Percentiles rank a stretch among this genome's conserved stretches.
phyloP scores from a whole-genome alignment of 2,888 invertebrate species.

The Epinotia bilunana region DNA sequence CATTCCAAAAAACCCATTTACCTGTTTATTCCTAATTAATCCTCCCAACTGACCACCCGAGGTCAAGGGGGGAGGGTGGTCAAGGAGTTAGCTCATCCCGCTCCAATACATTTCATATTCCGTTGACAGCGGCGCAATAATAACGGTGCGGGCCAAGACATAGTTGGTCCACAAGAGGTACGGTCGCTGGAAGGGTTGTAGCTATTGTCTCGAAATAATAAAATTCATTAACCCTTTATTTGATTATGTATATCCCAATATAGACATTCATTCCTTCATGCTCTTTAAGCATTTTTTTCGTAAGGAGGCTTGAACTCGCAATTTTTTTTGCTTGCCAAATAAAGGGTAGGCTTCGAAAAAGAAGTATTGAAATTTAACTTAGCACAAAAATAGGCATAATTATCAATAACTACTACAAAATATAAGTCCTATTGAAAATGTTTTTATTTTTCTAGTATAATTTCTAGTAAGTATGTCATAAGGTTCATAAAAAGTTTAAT shows the following conservation, averaged over 20 bases:
- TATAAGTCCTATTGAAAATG: too few species aligned
- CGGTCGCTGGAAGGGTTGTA: constrained; percentile 13
- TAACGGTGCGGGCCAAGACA: constrained; percentile 81
- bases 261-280: too few species aligned
- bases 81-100: constrained; percentile 80
- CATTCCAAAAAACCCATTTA: constrained; percentile 40
- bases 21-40: constrained; percentile 46
- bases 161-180: constrained; percentile 66
- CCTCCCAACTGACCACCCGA: constrained; percentile 65
- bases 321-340: too few species aligned
- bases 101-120: constrained; percentile 85
- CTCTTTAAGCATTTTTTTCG: too few species aligned
- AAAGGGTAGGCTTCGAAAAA: not conserved
- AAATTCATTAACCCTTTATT: not conserved
- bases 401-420: too few species aligned
- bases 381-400: not conserved
- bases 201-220: not conserved
- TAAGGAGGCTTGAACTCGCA: too few species aligned
- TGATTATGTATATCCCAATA: too few species aligned
- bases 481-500: too few species aligned
- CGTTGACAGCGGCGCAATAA: constrained; percentile 85
- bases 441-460: too few species aligned
- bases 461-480: too few species aligned
- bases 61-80: constrained; percentile 72
- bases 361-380: not conserved